Evolutionary conservation across 1,140 invertebrate species (phyloP), one percentile per base, ranked within the genome.

Genomic region (Cyclargus thomasi): DNA sequence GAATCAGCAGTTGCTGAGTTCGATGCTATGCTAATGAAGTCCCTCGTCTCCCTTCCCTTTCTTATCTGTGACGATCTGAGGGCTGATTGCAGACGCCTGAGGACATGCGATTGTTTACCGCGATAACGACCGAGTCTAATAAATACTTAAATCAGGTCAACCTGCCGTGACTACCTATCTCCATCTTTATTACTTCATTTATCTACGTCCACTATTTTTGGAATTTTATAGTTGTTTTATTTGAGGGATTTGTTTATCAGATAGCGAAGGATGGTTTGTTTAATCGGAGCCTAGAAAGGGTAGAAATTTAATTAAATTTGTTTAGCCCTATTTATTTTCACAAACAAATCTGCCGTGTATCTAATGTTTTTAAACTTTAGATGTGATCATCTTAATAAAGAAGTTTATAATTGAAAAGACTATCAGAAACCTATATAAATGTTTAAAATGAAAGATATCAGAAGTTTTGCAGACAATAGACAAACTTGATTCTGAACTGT

Each of bases 61-160:
- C 68, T 81, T 88, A 88, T 87, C 85, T 76, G 68, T 73, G 77
- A 81, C 79, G 76, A 86, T 86, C 85, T 83, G 77, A 79, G 77
- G 76, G 66, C 74, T 80, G 81, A 86, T 85, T 81, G 83, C 75
- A 65, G 74, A 69, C 80, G 83, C 80, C 81, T 74, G 72, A 73
- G 82, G 85, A 80, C 79, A 80, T 67, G 67, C 74, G 77, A 81
- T 79, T 77, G 81, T 79, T 79, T 72, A 69, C 75, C 66, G 65
- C 67, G 77, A 82, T 80, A 82, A 70, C 74, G 70, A 72, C 53
- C 53, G 65, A 57, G 72, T 74, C 65, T 74, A 75, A 74, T 73
- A 72, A 72, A 70, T 74, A 68, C 70, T 68, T 75, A 68, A 68
- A 36, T 67, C 67, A 22, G 53, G 62, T 39, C 39, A 64, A 69